Conservation (phyloP, 2,113 vertebrate genomes). For the Callorhinus ursinus region DNA sequence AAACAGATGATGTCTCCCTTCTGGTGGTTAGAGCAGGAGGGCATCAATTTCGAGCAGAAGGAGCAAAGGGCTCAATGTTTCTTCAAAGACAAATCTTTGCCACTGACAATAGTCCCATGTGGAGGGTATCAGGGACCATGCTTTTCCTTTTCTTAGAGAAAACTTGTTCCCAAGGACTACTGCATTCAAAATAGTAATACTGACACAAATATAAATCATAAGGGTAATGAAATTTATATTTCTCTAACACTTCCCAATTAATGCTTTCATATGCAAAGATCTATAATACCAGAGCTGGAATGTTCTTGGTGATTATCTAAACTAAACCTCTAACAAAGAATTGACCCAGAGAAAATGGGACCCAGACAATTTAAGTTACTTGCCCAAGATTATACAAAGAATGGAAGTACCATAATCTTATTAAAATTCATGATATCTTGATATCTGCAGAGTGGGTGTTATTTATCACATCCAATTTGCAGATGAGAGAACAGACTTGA, state of each 20-base stretch:
- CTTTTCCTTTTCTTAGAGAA: not conserved
- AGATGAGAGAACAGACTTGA: not conserved
- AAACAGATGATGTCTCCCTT: slow-evolving; percentile 53
- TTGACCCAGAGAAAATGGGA: not conserved
- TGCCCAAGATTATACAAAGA: slow-evolving; percentile 3
- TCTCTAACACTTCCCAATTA: not conserved
- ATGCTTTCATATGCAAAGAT: not conserved
- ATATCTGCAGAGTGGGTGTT: not conserved
- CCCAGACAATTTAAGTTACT: not conserved
- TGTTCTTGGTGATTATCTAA: not conserved
- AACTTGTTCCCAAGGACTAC: not conserved
- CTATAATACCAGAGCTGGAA: not conserved
- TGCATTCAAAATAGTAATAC: not conserved
- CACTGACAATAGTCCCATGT: not conserved
- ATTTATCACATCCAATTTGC: not conserved
- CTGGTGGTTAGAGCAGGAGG: not conserved
- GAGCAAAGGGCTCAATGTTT: not conserved
- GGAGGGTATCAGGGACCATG: not conserved
- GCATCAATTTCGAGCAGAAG: slow-evolving; percentile 22
- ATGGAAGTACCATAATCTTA: not conserved
- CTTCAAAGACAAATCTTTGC: not conserved
- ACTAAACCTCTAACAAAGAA: not conserved
- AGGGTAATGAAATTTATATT: not conserved
- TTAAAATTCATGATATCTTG: not conserved
- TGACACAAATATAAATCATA: not conserved